Evolutionary conservation across 35 echinoderm and acorn worm genomes (phyloP).

Genomic region (Amphiura filiformis): DNA sequence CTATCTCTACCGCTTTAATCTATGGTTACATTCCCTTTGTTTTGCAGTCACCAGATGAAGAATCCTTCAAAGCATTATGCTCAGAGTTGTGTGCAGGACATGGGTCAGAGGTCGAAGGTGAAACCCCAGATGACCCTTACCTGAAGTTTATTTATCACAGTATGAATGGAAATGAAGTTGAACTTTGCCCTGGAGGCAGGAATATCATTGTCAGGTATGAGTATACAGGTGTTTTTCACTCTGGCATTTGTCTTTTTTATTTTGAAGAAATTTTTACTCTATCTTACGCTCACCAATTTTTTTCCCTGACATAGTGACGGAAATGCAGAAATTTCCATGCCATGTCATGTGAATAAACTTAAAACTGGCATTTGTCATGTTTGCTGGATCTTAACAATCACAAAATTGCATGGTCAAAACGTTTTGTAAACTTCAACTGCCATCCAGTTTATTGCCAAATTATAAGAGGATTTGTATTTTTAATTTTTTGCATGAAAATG

Average conservation of each 20-base stretch:
- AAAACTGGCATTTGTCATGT: too few relatives aligned
- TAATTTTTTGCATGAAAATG: too few relatives aligned
- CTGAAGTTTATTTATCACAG: constrained; percentile 58
- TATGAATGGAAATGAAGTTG: constrained; percentile 54
- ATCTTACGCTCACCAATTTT: neutral
- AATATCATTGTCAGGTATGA: constrained; percentile 52
- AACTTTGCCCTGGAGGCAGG: constrained; percentile 54
- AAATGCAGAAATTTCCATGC: too few relatives aligned
- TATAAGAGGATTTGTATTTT: too few relatives aligned
- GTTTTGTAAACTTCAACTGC: too few relatives aligned
- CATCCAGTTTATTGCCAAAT: too few relatives aligned
- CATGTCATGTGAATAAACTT: too few relatives aligned
- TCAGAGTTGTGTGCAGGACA: constrained; percentile 34
- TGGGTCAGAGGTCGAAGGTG: constrained; percentile 18
- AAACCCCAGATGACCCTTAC: neutral
- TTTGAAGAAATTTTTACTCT: too few relatives aligned
- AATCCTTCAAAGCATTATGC: constrained; percentile 35
- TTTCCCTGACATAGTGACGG: neutral
- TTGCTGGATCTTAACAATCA: too few relatives aligned
- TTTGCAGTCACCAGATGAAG: constrained; percentile 41
- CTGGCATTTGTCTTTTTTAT: too few relatives aligned
- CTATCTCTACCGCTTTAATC: neutral
- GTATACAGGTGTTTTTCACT: too few relatives aligned
- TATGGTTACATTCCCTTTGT: neutral
- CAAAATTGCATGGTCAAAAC: too few relatives aligned